Conservation (phyloP, 2,888 invertebrate genomes). For the Patella pellucida region DNA sequence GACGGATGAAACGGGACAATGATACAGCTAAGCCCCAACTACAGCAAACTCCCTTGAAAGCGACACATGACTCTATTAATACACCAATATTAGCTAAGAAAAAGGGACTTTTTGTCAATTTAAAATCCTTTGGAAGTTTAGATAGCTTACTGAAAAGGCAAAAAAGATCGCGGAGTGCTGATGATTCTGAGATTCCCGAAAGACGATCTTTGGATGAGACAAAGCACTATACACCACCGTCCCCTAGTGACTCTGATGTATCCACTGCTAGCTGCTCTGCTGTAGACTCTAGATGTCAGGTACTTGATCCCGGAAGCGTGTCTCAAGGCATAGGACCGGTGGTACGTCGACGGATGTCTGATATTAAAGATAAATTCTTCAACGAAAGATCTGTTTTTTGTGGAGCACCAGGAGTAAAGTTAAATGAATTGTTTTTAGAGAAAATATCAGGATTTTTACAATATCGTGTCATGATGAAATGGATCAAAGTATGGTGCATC, state of each 20-base stretch:
- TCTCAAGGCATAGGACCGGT: conserved; percentile 40
- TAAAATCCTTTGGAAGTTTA: conserved; percentile 49
- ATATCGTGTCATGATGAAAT: conserved; percentile 47
- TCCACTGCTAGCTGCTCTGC: neutral
- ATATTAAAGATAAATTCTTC: conserved; percentile 53
- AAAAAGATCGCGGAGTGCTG: conserved; percentile 38
- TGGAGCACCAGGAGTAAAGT: conserved; percentile 23
- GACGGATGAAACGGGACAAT: conserved; percentile 27
- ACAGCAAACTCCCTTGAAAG: conserved; percentile 45
- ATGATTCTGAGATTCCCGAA: conserved; percentile 25
- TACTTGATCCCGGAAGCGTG: conserved; percentile 14
- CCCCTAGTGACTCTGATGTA: neutral
- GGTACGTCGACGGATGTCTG: conserved; percentile 50
- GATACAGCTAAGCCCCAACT: conserved; percentile 32
- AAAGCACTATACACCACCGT: neutral
- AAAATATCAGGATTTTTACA: conserved; percentile 34
- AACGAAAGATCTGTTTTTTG: conserved; percentile 28
- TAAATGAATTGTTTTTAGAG: conserved; percentile 23
- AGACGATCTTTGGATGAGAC: conserved; percentile 34
- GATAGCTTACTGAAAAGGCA: conserved; percentile 43
- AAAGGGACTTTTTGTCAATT: conserved; percentile 36
- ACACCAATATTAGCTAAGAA: conserved; percentile 23
- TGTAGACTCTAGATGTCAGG: conserved; percentile 1
- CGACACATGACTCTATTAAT: conserved; percentile 36
- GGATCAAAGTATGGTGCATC: conserved; percentile 55